phyloP scores from a whole-genome alignment of 2,797 vertebrate genomes.

The Salarias fasciatus region DNA sequence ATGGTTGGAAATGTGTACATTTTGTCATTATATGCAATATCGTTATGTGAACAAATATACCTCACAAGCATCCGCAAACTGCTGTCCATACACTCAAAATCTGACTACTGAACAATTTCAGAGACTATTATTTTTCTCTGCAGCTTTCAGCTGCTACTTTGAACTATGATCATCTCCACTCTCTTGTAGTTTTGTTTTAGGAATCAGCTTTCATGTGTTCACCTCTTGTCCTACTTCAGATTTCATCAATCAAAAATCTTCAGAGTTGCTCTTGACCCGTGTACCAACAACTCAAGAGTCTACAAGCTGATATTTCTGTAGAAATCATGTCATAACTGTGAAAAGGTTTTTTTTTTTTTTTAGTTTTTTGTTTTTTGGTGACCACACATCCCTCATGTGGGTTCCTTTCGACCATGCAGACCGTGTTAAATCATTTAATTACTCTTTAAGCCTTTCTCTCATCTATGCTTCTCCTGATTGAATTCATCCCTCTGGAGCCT shows the following conservation, averaged over 20 bases:
- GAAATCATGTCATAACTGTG: not conserved
- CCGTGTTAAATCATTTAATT: slow-evolving; percentile 12
- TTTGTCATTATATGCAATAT: too few relatives aligned
- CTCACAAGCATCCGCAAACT: not conserved
- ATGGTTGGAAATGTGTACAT: too few relatives aligned
- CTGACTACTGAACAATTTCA: too few relatives aligned
- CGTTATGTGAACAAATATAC: too few relatives aligned
- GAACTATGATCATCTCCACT: too few relatives aligned
- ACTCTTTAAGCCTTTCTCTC: not conserved
- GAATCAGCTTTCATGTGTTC: not conserved
- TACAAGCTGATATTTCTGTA: not conserved
- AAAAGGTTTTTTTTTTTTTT: too few relatives aligned
- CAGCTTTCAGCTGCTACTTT: too few relatives aligned
- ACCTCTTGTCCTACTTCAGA: not conserved
- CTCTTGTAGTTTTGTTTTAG: too few relatives aligned
- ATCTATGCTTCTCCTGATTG: slow-evolving; percentile 12
- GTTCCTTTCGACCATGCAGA: too few relatives aligned
- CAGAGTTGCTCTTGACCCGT: not conserved
- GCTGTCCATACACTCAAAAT: not conserved
- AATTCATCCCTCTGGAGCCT: not conserved
- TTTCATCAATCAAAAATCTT: not conserved
- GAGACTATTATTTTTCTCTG: not conserved
- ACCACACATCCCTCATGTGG: too few relatives aligned
- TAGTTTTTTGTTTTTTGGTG: too few relatives aligned
- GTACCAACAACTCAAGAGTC: not conserved